Conservation (phyloP, 1,140 invertebrate genomes). For the Coelopa frigida region DNA sequence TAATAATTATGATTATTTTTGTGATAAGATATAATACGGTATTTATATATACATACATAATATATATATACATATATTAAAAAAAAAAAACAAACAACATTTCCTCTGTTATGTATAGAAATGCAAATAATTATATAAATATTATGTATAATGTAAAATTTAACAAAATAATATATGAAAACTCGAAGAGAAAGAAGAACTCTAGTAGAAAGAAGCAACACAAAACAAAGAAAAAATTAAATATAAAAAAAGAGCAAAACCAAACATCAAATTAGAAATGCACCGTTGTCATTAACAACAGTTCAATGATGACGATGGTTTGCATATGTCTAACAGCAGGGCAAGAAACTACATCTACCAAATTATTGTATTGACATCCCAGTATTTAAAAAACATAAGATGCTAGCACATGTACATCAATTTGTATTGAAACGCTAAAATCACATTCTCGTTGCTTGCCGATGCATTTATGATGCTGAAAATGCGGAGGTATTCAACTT, state of each 20-base stretch:
- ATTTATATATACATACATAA: constrained; percentile 37
- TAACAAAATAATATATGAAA: constrained; percentile 26
- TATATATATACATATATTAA: constrained; percentile 28
- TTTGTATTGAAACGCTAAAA: constrained; percentile 21
- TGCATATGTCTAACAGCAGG: too few relatives aligned
- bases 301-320: too few relatives aligned
- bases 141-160: constrained; percentile 44
- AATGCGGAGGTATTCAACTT: constrained; percentile 35
- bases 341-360: too few relatives aligned
- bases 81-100: constrained; percentile 22
- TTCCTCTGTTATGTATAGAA: constrained; percentile 44
- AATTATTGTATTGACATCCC: too few relatives aligned
- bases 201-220: constrained; percentile 18
- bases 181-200: constrained; percentile 10
- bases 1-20: constrained; percentile 45
- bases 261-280: too few relatives aligned
- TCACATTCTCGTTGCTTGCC: constrained; percentile 27
- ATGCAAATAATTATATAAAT: constrained; percentile 35
- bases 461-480: constrained; percentile 43
- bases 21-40: constrained; percentile 41
- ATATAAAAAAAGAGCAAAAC: too few relatives aligned
- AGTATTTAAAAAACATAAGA: too few relatives aligned
- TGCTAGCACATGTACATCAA: constrained; percentile 13
- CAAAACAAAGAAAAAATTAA: constrained; percentile 8
- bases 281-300: too few relatives aligned